These are phyloP conservation scores for Notolabrus celidotus DNA, from an alignment of 2,797 vertebrate genomes.

Conservation along the genomic window DNA sequence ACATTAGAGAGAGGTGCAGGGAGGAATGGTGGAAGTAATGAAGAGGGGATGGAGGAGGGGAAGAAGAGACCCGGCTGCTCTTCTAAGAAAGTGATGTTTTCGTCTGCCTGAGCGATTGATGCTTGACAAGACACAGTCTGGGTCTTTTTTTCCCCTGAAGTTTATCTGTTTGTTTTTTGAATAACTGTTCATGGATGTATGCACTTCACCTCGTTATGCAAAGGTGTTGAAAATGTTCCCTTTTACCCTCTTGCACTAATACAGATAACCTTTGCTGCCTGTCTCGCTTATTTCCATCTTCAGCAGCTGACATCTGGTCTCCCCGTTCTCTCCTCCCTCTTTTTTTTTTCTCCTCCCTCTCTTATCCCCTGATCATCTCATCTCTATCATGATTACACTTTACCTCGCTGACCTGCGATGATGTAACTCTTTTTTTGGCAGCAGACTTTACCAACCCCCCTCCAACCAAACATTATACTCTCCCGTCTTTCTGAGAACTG, in stretches of 20 bases:
- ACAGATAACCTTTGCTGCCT: conserved; percentile 23
- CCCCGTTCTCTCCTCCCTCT: conserved; percentile 36
- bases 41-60: conserved; percentile 29
- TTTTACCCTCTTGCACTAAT: not conserved
- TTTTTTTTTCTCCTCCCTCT: conserved; percentile 30
- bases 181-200: conserved; percentile 5
- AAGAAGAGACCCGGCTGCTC: conserved; percentile 37
- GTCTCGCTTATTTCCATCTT: conserved; percentile 67
- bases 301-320: conserved; percentile 75
- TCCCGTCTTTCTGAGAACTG: conserved; percentile 57
- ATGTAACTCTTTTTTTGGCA: conserved; percentile 81
- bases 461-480: conserved; percentile 47
- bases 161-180: conserved; percentile 17
- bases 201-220: not conserved
- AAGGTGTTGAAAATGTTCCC: not conserved
- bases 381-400: conserved; percentile 78
- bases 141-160: not conserved
- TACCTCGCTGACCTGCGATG: conserved; percentile 75
- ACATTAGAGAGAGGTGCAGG: conserved; percentile 57
- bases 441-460: conserved; percentile 45
- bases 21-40: conserved; percentile 34
- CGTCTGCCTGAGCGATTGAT: conserved; percentile 35
- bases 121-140: conserved; percentile 23
- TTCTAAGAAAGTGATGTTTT: conserved; percentile 51
- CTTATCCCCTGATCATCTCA: conserved; percentile 67